Base-by-base conservation (phyloP, 2,888 invertebrate species). In the Cyaniris semiargus region DNA sequence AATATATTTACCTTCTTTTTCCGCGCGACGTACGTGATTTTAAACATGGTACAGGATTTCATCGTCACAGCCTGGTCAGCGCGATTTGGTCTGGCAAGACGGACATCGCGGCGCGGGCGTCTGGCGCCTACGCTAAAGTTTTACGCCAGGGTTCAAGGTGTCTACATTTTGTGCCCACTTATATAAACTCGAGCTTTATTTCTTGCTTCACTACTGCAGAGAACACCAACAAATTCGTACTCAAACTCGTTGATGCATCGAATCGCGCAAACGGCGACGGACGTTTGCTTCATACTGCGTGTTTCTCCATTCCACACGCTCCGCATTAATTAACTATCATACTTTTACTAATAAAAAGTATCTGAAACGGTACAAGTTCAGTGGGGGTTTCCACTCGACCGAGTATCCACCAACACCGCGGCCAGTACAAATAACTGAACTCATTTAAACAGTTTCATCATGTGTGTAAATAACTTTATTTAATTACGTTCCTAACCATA, bases 41-140 rank as follows among this genome's bases (percentile, higher is more conserved):
- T 94, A 85, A 90, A 93, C 92, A 92, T 93, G 81, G 91, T 86
- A 83, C 90, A 89, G 83, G 89, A 89, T 89, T 87, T 92, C 93
- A 94, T 93, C 79, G 81, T 88, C 83, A 79, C 78, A 70, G 66
- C 48, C 53, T 44, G 8, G 78, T 31, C 72, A 21, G 70, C 44
- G 60, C 72, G 72, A 74, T 53, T 34, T 13, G 60, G 76, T 34
- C 75, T 76, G 72, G 78, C 76, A 79, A 74, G 79, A 23, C 76
- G 78, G 76, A 76, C 74, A 76, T 76, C 75, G 79, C 80, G 79
- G 78, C 82, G 80, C 80, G 70, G 77, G 82, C 76, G 78, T 80
- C 80, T 76, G 78, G 79, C 81, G 82, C 80, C 83, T 81, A 81
- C 83, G 80, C 81, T 74, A 48, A 23, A 27, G 38, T 23, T 44